These are phyloP conservation scores for Diorhabda elongata DNA, from an alignment of 1,140 invertebrate genomes.

Conservation along the genomic window DNA sequence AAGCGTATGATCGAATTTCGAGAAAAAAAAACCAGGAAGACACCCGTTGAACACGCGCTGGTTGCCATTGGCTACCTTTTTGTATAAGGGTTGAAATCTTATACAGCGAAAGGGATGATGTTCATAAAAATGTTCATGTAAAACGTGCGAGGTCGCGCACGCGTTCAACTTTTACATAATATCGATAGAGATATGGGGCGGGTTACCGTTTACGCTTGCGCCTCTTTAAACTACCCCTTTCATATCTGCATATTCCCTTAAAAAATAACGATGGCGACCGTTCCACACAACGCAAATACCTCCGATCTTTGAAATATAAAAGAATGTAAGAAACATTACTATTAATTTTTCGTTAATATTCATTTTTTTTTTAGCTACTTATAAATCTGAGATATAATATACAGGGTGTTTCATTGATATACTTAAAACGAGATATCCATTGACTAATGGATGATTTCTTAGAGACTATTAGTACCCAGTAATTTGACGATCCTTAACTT, in stretches of 20 bases:
- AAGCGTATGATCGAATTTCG: slow-evolving; percentile 29
- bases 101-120: slow-evolving; percentile 33
- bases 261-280: slow-evolving; percentile 17
- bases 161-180: slow-evolving; percentile 44
- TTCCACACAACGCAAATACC: too few species aligned
- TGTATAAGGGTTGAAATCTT: slow-evolving; percentile 33
- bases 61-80: slow-evolving; percentile 33
- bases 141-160: slow-evolving; percentile 41
- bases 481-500: too few species aligned
- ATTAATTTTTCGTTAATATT: too few species aligned
- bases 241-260: slow-evolving; percentile 40
- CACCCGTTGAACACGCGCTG: slow-evolving; percentile 23
- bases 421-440: too few species aligned
- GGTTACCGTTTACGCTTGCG: slow-evolving; percentile 39
- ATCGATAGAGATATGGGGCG: slow-evolving; percentile 45
- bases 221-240: slow-evolving; percentile 41
- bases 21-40: slow-evolving; percentile 28
- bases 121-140: slow-evolving; percentile 45
- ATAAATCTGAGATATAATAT: too few species aligned
- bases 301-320: too few species aligned
- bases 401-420: too few species aligned
- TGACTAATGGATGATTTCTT: too few species aligned
- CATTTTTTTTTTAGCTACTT: too few species aligned
- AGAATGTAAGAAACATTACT: too few species aligned
- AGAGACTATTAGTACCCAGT: too few species aligned